Evolutionary conservation across 2,888 invertebrate genomes (phyloP), one percentile per base, ranked within the genome.

Genomic region (Caradrina kadenii): DNA sequence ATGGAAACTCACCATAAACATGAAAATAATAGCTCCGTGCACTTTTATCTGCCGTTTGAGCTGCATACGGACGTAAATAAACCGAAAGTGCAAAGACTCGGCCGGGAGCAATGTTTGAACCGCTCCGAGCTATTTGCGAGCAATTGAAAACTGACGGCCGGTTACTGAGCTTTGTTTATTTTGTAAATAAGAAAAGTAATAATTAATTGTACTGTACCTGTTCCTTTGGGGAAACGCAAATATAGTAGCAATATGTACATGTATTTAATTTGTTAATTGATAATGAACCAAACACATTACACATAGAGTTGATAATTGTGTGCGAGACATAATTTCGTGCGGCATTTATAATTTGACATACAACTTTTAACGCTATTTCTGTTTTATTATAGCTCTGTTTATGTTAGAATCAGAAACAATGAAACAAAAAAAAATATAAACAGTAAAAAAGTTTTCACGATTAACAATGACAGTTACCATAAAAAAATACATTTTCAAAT

Each of bases 1-100:
- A 77, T 80, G 73, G 48, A 45, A 69, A 78, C 49, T 58, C 19
- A 55, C 62, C 50, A 67, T 81, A 71, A 76, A 82, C 71, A 82
- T 80, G 73, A 72, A 82, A 72, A 82, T 82, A 70, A 77, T 80
- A 73, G 70, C 70, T 64, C 26, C 4, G 64, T 71, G 74, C 73
- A 75, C 68, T 81, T 77, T 80, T 82, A 81, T 82, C 74, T 63
- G 77, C 59, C 68, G 61, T 58, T 73, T 69, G 65, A 68, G 69
- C 76, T 79, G 79, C 81, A 79, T 71, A 49, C 69, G 58, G 65
- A 75, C 80, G 66, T 79, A 82, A 80, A 83, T 83, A 83, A 75
- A 79, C 59, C 31, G 66, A 68, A 67, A 76, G 69, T 73, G 80
- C 79, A 75, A 75, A 79, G 79, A 79, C 66, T 73, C 79, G 66